Percentiles rank a stretch among this genome's conserved stretches.
These are phyloP conservation scores for Drosophila cognata DNA, from an alignment of 2,888 invertebrate genomes.

Conservation along the genomic window DNA sequence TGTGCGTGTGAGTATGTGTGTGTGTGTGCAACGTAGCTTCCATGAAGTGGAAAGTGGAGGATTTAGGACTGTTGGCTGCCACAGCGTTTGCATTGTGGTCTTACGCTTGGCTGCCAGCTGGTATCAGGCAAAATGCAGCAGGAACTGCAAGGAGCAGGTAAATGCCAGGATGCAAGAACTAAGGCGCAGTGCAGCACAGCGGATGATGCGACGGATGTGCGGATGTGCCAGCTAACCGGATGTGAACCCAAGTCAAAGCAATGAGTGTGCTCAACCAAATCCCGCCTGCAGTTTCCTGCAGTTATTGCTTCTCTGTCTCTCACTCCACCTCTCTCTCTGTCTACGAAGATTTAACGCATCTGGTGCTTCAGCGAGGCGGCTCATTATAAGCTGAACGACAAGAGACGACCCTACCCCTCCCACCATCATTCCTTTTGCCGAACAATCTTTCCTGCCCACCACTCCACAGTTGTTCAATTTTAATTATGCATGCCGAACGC, in stretches of 20 bases:
- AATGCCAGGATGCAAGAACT: slow-evolving; percentile 5
- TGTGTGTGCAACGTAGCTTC: neutral
- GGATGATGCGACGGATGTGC: slow-evolving; percentile 43
- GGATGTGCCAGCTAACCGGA: slow-evolving; percentile 44
- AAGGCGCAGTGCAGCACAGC: slow-evolving; percentile 8
- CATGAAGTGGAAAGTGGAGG: neutral
- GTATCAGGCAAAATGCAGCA: slow-evolving; percentile 8
- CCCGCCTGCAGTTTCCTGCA: neutral
- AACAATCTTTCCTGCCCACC: neutral
- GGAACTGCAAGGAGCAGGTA: slow-evolving; percentile 22
- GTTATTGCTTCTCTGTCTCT: neutral
- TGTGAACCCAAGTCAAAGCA: slow-evolving; percentile 35
- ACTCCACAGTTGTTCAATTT: slow-evolving; percentile 40
- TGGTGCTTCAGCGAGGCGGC: slow-evolving; percentile 56
- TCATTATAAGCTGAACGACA: slow-evolving; percentile 50
- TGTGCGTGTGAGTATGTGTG: slow-evolving; percentile 2
- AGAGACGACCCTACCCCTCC: neutral
- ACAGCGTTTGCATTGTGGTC: slow-evolving; percentile 58
- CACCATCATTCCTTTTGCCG: neutral
- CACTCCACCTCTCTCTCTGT: neutral
- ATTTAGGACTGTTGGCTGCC: slow-evolving; percentile 14
- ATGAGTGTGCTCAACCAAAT: slow-evolving; percentile 26
- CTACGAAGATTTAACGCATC: slow-evolving; percentile 69
- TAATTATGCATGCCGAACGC: slow-evolving; percentile 64
- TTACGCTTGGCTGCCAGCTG: slow-evolving; percentile 56